Conservation (phyloP, 2,797 vertebrate species). For the Toxotes lorentzi region DNA sequence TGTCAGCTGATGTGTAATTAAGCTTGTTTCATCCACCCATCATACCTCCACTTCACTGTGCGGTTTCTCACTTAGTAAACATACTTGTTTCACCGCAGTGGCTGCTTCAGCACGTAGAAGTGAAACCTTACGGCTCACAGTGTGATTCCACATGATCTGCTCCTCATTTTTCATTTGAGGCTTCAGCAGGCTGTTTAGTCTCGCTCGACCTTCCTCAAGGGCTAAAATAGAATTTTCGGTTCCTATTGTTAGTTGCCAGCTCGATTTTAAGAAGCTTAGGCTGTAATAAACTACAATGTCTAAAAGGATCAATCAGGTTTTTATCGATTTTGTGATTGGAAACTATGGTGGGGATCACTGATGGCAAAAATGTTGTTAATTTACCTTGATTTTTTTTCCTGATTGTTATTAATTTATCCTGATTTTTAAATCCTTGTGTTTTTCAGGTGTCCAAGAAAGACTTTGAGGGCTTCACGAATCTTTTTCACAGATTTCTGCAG, state of each 20-base stretch:
- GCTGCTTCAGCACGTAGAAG: not conserved
- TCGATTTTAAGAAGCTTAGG: not conserved
- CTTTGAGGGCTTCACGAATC: constrained; percentile 94
- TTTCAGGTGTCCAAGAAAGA: constrained; percentile 90
- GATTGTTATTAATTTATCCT: not conserved
- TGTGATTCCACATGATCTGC: not conserved
- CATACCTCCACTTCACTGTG: not conserved
- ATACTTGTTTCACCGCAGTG: not conserved
- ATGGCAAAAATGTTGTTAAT: not conserved
- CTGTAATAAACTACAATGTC: not conserved
- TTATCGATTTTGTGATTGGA: not conserved
- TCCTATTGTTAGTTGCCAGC: not conserved
- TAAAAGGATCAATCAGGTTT: no score
- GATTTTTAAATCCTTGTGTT: constrained; percentile 18
- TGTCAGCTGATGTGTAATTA: not conserved
- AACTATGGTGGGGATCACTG: not conserved
- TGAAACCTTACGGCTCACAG: not conserved
- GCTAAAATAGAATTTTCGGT: not conserved
- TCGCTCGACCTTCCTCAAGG: not conserved
- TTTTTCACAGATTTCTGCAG: constrained; percentile 97
- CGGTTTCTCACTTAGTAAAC: not conserved
- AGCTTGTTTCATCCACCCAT: not conserved
- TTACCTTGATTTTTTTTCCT: no score
- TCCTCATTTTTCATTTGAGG: not conserved
- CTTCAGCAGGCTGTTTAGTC: not conserved